Evolutionary conservation across 2,888 invertebrate genomes (phyloP).

Genomic region (Mimachlamys varia): DNA sequence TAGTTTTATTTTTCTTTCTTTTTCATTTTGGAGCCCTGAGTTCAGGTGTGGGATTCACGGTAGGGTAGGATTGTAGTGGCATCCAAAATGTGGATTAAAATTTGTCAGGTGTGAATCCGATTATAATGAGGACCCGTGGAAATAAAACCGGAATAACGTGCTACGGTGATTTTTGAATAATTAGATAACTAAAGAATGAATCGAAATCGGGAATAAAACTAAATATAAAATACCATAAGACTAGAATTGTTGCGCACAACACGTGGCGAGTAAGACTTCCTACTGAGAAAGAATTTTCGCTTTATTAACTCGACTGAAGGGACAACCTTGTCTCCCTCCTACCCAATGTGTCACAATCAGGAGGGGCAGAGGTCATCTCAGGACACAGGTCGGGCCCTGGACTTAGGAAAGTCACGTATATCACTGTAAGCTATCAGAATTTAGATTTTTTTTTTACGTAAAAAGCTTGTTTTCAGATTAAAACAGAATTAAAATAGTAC

Average conservation of each 20-base stretch:
- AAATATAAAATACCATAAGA: constrained; percentile 28
- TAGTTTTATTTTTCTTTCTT: constrained; percentile 10
- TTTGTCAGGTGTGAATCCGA: constrained; percentile 11
- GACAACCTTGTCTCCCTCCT: background rate
- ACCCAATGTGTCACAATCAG: background rate
- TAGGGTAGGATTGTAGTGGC: background rate
- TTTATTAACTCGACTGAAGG: constrained; percentile 14
- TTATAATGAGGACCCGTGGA: background rate
- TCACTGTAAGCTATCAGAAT: too few species aligned
- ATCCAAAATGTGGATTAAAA: background rate
- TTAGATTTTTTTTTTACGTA: too few species aligned
- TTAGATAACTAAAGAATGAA: constrained; percentile 34
- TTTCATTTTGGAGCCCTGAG: constrained; percentile 11
- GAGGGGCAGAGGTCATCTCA: background rate
- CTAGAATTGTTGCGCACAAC: constrained; percentile 5
- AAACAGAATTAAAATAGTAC: too few species aligned
- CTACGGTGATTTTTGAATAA: constrained; percentile 25
- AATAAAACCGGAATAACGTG: constrained; percentile 17
- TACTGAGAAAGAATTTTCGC: constrained; percentile 31
- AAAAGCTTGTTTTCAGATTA: too few species aligned
- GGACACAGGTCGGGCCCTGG: background rate
- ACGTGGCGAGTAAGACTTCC: background rate
- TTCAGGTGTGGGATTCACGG: constrained; percentile 10
- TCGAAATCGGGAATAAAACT: constrained; percentile 16
- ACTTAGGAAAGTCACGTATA: background rate